phyloP scores from a whole-genome alignment of 1,140 invertebrate species.

The Periplaneta americana region DNA sequence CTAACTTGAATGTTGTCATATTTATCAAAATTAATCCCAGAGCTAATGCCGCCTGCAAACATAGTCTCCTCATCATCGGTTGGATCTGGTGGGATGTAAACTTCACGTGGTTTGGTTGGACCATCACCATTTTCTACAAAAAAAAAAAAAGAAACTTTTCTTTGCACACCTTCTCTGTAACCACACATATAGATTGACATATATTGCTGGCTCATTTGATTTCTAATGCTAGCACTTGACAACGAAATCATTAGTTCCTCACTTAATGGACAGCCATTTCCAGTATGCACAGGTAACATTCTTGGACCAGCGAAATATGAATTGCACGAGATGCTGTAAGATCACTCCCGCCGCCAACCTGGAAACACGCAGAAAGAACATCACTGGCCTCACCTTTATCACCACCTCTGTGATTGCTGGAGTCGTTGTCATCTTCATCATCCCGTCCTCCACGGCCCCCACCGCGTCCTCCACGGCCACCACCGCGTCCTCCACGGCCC shows the following conservation, averaged over 20 bases:
- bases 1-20: constrained; percentile 79
- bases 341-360: background rate
- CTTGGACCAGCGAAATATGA: no score
- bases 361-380: no score
- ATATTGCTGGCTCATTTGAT: background rate
- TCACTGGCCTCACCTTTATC: no score
- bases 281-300: background rate
- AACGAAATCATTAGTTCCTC: background rate
- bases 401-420: constrained; percentile 9
- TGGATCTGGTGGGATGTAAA: constrained; percentile 78
- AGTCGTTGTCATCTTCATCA: background rate
- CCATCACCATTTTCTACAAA: constrained; percentile 1
- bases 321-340: no score
- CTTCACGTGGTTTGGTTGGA: constrained; percentile 34
- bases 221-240: background rate
- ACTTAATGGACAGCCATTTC: background rate
- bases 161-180: no score
- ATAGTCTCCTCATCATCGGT: constrained; percentile 62
- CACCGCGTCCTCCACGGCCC: background rate
- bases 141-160: background rate
- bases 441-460: background rate
- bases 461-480: background rate
- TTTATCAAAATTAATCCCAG: constrained; percentile 86
- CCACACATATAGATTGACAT: background rate
- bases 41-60: constrained; percentile 61